A percentile compares a stretch with the other conserved stretches of the same genome.
Evolutionary conservation across 2,888 invertebrate genomes (phyloP).

Genomic region (Tenodera sinensis): DNA sequence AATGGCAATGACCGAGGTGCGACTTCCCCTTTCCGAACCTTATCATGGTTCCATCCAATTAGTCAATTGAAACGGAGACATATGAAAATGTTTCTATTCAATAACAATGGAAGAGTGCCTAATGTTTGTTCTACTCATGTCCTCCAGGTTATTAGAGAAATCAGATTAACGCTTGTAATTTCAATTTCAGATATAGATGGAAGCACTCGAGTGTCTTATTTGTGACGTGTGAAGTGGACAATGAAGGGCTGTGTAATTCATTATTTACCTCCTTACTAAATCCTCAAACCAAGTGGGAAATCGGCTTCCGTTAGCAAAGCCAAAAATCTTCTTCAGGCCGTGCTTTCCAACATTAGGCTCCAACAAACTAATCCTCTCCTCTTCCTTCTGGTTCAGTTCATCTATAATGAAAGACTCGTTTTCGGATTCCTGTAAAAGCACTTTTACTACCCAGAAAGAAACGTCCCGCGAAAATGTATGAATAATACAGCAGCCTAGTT

Average conservation of each 20-base stretch:
- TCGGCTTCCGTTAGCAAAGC: neutral
- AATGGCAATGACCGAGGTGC: too few relatives aligned
- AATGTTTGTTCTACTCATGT: too few relatives aligned
- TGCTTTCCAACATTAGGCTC: neutral
- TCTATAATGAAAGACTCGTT: neutral
- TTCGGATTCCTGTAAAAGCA: neutral
- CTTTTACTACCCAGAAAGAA: neutral
- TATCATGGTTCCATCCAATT: too few relatives aligned
- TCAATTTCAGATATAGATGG: too few relatives aligned
- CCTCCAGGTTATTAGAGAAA: too few relatives aligned
- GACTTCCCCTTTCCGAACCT: too few relatives aligned
- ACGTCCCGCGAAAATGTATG: neutral
- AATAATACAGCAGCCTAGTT: neutral
- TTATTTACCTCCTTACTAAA: neutral
- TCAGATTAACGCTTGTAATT: too few relatives aligned
- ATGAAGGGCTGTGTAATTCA: neutral
- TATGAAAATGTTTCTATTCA: too few relatives aligned
- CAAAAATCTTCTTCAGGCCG: neutral
- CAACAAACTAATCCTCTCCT: neutral
- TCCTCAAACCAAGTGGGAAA: neutral
- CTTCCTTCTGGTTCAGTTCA: neutral
- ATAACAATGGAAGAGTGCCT: too few relatives aligned
- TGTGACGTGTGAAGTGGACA: too few relatives aligned
- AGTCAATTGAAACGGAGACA: too few relatives aligned
- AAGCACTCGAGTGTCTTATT: too few relatives aligned